Base-by-base conservation (phyloP, 2,888 invertebrate species). In the Geotrupes spiniger region DNA sequence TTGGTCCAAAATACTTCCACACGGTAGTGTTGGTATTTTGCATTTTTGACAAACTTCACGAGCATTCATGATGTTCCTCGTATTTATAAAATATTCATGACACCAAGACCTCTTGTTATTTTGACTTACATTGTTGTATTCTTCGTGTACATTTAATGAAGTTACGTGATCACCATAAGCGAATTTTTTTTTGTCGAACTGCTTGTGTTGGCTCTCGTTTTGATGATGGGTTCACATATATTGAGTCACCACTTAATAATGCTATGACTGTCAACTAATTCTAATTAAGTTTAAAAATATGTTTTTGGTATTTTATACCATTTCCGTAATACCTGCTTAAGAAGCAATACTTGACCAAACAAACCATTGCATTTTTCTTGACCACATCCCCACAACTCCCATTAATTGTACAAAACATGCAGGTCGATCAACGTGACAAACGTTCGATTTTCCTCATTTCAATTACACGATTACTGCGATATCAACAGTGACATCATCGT, bases 131-230 rank as follows among this genome's bases (percentile, higher is more conserved):
- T 84, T 85, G 59, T 79, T 81, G 72, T 82, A 96, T 2, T 85
- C 87, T 63, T 84, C 83, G 69, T 82, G 96, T 27, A 96, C 87
- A 70, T 95, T 98, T 9, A 98, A 76, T 44, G 94, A 76, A 1
- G 92, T 95, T 33, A 97, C 77, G 67, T 94, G 94, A 73, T 99
- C 98, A 8, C 99, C 97, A 57, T 89, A 83, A 12, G 85, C 80
- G 0, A 93, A 89, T 46, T 82, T 96, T 96, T 73, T 93, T 93
- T 54, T 79, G 77, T 60, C 85, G 79, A 0, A 85, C 85, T 58
- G 81, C 79, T 26, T 82, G 66, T 0, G 90, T 90, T 67, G 89
- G 83, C 59, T 90, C 89, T 46, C 87, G 77, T 73, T 89, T 90
- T 36, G 83, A 79, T 52, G 81, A 77, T 42, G 88, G 85, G 39